A percentile compares a stretch with the other conserved stretches of the same genome.
phyloP scores from a whole-genome alignment of 2,797 vertebrate genomes.

The Gallinago solitaria region DNA sequence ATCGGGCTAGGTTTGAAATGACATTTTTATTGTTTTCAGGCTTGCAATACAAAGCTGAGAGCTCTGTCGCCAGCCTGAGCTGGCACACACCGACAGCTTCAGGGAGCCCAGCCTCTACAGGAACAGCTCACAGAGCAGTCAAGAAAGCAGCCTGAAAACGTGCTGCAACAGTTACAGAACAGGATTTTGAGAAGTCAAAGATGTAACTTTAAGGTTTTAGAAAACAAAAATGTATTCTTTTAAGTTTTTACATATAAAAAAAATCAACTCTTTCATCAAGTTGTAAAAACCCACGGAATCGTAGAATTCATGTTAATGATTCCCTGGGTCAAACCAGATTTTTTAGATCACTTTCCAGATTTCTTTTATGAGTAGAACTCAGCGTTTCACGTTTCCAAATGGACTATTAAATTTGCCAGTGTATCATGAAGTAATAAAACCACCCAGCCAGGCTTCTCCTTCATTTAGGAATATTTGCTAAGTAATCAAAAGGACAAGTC shows the following conservation, averaged over 20 bases:
- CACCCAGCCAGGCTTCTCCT: neutral
- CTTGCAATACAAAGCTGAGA: neutral
- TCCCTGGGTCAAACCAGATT: neutral
- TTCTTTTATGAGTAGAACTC: neutral
- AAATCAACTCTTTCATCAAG: neutral
- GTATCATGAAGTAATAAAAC: neutral
- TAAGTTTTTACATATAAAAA: neutral
- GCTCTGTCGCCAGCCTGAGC: too few species aligned
- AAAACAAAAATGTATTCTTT: neutral
- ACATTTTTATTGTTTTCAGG: neutral
- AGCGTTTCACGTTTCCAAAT: neutral
- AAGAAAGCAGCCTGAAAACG: neutral
- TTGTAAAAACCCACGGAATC: neutral
- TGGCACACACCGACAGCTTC: neutral
- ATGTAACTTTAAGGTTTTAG: neutral
- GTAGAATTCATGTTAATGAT: neutral
- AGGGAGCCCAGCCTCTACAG: neutral
- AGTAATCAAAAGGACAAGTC: neutral
- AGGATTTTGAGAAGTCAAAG: neutral
- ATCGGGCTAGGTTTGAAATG: neutral
- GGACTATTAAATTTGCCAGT: neutral
- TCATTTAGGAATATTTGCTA: neutral
- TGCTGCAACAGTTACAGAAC: neutral
- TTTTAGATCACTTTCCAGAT: neutral
- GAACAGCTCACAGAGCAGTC: neutral